These are phyloP conservation scores for Cyrtodaria siliqua DNA, from an alignment of 2,888 invertebrate genomes.

Conservation along the genomic window DNA sequence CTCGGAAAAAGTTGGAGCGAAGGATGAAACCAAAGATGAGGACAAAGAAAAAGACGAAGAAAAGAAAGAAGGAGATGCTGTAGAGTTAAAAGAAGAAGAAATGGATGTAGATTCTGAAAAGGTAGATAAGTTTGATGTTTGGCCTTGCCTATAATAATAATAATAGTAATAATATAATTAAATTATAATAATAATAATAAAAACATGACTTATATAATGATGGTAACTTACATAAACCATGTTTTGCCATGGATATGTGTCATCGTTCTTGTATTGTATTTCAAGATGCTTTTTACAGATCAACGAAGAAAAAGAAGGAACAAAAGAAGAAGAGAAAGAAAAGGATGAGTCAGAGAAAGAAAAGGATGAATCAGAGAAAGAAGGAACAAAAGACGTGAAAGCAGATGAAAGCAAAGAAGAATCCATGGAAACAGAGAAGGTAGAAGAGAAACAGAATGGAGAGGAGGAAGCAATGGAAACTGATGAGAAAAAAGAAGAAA, in stretches of 20 bases:
- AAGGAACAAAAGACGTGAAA: conserved; percentile 10
- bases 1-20: conserved; percentile 42
- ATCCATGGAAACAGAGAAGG: conserved; percentile 66
- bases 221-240: too few species aligned
- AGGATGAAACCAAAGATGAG: conserved; percentile 69
- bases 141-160: too few species aligned
- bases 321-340: conserved; percentile 33
- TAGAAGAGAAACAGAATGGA: conserved; percentile 69
- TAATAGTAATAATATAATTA: too few species aligned
- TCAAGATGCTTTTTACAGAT: too few species aligned
- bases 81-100: conserved; percentile 32
- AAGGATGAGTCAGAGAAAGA: conserved; percentile 34
- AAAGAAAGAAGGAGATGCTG: conserved; percentile 42
- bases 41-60: conserved; percentile 73
- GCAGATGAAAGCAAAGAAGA: conserved; percentile 20
- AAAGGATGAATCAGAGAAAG: conserved; percentile 36
- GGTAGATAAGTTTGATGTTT: too few species aligned
- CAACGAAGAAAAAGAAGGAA: conserved; percentile 46
- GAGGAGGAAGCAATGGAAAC: conserved; percentile 10
- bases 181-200: too few species aligned
- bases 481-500: conserved; percentile 20
- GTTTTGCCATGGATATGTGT: too few species aligned
- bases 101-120: conserved; percentile 33
- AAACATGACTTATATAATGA: too few species aligned
- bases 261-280: too few species aligned